Conservation (phyloP, 30 jellyfish, hydroid and myxozoan genomes). For the Pelagia noctiluca region DNA sequence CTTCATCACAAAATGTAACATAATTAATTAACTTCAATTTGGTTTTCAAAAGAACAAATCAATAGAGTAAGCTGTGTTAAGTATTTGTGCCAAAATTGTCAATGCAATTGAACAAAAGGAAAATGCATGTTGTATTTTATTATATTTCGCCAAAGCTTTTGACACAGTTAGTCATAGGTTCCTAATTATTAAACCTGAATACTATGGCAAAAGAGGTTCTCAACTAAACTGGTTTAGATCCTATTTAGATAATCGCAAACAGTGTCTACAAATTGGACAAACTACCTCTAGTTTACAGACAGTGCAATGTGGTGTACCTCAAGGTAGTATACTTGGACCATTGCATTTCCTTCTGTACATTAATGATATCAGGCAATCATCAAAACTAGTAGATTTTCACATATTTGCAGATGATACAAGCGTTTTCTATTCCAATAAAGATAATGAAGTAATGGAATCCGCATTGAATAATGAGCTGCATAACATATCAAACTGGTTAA, state of each 20-base stretch:
- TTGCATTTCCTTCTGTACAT: not conserved
- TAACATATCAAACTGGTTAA: constrained; percentile 5
- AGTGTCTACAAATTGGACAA: not conserved
- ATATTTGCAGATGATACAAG: constrained; percentile 25
- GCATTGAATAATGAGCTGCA: not conserved
- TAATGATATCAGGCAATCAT: constrained; percentile 1
- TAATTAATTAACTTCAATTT: constrained; percentile 1
- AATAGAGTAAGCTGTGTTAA: not conserved
- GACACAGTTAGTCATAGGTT: not conserved
- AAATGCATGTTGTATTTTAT: constrained; percentile 7
- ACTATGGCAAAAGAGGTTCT: constrained; percentile 24
- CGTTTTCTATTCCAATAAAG: constrained; percentile 25
- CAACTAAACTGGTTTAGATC: constrained; percentile 13
- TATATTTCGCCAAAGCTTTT: constrained; percentile 24
- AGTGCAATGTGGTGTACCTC: constrained; percentile 6
- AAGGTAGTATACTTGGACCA: constrained; percentile 23
- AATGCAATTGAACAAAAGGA: constrained; percentile 12
- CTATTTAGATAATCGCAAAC: not conserved
- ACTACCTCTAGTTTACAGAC: not conserved
- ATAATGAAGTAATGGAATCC: not conserved
- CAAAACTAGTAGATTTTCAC: constrained; percentile 14
- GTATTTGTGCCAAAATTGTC: not conserved
- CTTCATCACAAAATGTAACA: not conserved
- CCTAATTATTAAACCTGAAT: not conserved
- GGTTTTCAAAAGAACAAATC: constrained; percentile 20